A percentile compares a stretch with the other conserved stretches of the same genome.
Evolutionary conservation across 2,113 vertebrate species (phyloP).

Genomic region (Pedetes capensis): DNA sequence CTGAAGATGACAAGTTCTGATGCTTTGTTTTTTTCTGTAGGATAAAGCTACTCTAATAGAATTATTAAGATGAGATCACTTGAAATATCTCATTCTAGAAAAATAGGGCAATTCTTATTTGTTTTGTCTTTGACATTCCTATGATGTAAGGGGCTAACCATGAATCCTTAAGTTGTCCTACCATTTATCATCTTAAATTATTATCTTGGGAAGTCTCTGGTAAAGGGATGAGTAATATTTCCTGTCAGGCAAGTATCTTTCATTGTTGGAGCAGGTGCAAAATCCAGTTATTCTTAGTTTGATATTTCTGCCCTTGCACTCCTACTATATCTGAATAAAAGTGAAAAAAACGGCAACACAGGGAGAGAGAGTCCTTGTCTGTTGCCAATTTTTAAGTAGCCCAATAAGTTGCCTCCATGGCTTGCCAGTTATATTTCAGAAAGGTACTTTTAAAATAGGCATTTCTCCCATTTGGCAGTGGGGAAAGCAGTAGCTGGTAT

Average conservation of each 20-base stretch:
- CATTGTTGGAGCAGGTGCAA: background rate
- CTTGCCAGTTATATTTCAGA: too few species aligned
- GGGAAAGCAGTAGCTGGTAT: accelerated
- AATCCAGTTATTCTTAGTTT: background rate
- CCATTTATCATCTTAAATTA: background rate
- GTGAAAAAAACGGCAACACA: accelerated
- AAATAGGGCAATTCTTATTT: background rate
- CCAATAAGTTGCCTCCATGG: too few species aligned
- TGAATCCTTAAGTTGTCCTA: background rate
- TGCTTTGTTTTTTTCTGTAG: background rate
- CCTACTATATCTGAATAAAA: background rate
- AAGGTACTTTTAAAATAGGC: background rate
- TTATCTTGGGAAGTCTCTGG: background rate
- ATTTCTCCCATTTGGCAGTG: background rate
- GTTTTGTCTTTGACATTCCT: background rate
- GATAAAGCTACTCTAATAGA: background rate
- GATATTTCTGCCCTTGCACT: background rate
- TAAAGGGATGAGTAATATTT: background rate
- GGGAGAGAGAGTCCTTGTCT: background rate
- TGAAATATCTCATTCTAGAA: background rate
- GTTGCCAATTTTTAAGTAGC: too few species aligned
- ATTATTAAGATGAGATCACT: background rate
- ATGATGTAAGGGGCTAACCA: background rate
- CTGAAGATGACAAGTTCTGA: background rate
- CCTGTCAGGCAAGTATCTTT: background rate